These are phyloP conservation scores for Drosophila buzzatii DNA, from an alignment of 2,888 invertebrate species.

Conservation along the genomic window DNA sequence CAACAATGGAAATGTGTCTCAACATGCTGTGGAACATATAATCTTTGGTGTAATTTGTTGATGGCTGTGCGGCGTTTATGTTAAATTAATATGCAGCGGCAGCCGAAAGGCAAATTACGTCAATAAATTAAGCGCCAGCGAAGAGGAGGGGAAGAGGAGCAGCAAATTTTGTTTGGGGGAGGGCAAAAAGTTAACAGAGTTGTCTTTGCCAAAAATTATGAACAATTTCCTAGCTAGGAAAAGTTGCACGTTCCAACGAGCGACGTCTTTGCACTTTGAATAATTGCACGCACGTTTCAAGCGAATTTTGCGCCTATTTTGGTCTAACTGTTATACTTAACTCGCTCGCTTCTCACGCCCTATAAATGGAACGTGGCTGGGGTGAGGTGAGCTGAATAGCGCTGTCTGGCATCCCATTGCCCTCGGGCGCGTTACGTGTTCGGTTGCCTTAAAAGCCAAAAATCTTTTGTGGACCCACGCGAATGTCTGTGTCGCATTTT, in stretches of 20 bases:
- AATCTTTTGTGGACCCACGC: constrained; percentile 36
- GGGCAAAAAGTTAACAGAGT: constrained; percentile 60
- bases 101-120: constrained; percentile 66
- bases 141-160: constrained; percentile 33
- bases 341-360: constrained; percentile 8
- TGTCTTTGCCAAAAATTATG: constrained; percentile 64
- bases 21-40: constrained; percentile 53
- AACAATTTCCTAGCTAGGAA: constrained; percentile 46
- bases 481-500: constrained; percentile 49
- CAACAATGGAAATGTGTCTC: constrained; percentile 40
- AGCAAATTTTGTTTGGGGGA: constrained; percentile 13
- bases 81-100: constrained; percentile 76
- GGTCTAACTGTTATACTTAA: constrained; percentile 36
- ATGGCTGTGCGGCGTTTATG: constrained; percentile 73
- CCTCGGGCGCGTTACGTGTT: constrained; percentile 63
- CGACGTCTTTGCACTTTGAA: constrained; percentile 67
- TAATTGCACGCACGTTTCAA: constrained; percentile 69
- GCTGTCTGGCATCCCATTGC: constrained; percentile 4
- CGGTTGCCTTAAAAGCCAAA: constrained; percentile 55
- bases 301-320: constrained; percentile 50
- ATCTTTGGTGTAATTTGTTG: constrained; percentile 67
- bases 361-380: background rate
- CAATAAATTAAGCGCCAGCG: constrained; percentile 71
- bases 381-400: no score
- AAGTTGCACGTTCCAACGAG: constrained; percentile 37